phyloP scores from a whole-genome alignment of 2,888 invertebrate genomes.

The Limnephilus lunatus region DNA sequence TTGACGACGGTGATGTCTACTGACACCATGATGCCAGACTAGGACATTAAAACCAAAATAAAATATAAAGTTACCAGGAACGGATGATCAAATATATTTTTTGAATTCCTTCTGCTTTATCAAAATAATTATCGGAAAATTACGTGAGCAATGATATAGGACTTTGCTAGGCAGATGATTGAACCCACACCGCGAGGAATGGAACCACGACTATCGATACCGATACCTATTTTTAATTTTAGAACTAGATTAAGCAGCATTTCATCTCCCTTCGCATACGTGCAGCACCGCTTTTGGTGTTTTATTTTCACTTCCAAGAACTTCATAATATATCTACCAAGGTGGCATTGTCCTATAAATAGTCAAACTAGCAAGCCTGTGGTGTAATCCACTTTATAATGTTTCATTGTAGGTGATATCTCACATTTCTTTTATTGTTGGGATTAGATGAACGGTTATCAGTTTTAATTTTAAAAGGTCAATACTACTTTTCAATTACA shows the following conservation, averaged over 20 bases:
- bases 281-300: background rate
- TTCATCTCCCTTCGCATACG: background rate
- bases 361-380: background rate
- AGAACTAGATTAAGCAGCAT: background rate
- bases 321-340: background rate
- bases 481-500: background rate
- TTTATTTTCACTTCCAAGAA: background rate
- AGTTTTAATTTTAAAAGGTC: too few relatives aligned
- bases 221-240: too few relatives aligned
- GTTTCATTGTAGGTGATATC: background rate
- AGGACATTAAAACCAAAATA: background rate
- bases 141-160: too few relatives aligned
- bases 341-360: background rate
- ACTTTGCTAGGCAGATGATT: too few relatives aligned
- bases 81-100: too few relatives aligned
- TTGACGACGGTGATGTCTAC: background rate
- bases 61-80: too few relatives aligned
- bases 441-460: too few relatives aligned
- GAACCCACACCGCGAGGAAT: too few relatives aligned
- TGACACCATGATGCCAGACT: background rate
- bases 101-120: too few relatives aligned
- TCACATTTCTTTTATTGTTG: background rate
- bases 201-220: too few relatives aligned
- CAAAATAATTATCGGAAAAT: too few relatives aligned
- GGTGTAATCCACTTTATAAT: background rate